Base-by-base conservation (phyloP, 35 echinoderm and acorn worm species). In the Ptychodera flava region DNA sequence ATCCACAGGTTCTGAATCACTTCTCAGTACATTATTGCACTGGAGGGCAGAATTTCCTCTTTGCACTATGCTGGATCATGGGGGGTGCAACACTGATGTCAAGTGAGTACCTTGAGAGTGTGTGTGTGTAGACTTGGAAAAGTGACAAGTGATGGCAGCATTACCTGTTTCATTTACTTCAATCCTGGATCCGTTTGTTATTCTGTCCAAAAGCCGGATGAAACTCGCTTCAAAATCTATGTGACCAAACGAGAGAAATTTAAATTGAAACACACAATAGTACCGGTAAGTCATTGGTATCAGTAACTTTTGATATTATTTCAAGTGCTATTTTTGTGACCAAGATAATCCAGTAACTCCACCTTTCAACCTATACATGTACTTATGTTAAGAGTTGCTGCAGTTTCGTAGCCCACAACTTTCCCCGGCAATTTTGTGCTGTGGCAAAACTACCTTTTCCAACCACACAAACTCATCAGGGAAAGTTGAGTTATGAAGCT, bases 151-250 rank as follows among this genome's bases (percentile, higher is more conserved):
- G n/a, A n/a, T n/a, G n/a, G n/a, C n/a, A n/a, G n/a, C n/a, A 33
- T 77, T 91, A 97, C 95, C 95, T 85, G 95, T 91, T 89, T 98
- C 90, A 87, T 98, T 98, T 29, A 98, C 95, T 90, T 98, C 95
- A 92, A 98, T 98, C 78, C 89, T 89, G 77, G 95, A 98, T 86
- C 95, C 95, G 88, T 98, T 98, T 31, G 95, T 98, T 34, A 98
- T 80, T 88, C 90, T 98, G 78, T 98, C 95, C 29, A 98, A 88
- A 29, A 98, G 86, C 34, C 95, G 83, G 33, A 98, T 94, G 30
- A 98, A 94, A 84, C 95, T 98, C 1, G 95, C 95, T 88, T 98
- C 95, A 98, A 94, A 98, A 79, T 98, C 95, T 98, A 76, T 29
- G 76, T 22, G 30, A 81, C 16, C 83, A 83, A 83, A 84, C 34